Percentiles rank a stretch among this genome's conserved stretches.
Conservation (phyloP, 1,140 invertebrate species). For the Eurytemora carolleeae region DNA sequence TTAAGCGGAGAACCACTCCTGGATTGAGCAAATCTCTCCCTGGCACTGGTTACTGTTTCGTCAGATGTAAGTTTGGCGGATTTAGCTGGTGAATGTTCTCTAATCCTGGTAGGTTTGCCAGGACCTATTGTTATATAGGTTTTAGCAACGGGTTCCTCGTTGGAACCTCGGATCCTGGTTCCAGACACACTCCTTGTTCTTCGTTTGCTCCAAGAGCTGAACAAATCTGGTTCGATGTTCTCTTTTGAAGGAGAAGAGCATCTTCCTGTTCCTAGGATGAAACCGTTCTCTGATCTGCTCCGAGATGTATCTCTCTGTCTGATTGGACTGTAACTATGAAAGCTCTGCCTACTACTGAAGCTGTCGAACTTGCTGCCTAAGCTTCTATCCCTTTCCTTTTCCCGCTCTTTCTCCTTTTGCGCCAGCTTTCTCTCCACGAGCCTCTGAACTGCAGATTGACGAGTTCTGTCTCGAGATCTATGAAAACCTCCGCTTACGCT, state of each 20-base stretch:
- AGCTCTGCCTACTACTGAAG: not conserved
- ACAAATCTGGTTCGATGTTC: not conserved
- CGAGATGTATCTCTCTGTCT: not conserved
- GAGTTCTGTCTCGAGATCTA: slow-evolving; percentile 1
- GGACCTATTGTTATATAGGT: slow-evolving; percentile 13
- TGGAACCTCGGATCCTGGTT: not conserved
- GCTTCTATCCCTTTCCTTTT: not conserved
- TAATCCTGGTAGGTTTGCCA: slow-evolving; percentile 7
- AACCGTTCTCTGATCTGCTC: not conserved
- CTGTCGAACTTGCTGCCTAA: not conserved
- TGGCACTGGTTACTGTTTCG: not conserved
- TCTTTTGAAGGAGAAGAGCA: not conserved
- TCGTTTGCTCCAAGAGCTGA: not conserved
- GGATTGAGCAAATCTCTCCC: not conserved
- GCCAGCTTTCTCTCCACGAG: slow-evolving; percentile 9
- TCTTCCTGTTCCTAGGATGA: not conserved
- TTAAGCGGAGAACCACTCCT: not conserved
- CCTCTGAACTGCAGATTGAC: slow-evolving; percentile 5
- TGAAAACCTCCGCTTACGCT: not conserved
- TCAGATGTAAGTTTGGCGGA: not conserved
- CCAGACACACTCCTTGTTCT: not conserved
- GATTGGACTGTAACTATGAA: not conserved
- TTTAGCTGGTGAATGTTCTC: slow-evolving; percentile 11
- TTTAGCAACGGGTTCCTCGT: slow-evolving; percentile 3
- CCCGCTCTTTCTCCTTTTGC: slow-evolving; percentile 1